Evolutionary conservation across 1,140 invertebrate species (phyloP).

Genomic region (Drosophila kepulauana): DNA sequence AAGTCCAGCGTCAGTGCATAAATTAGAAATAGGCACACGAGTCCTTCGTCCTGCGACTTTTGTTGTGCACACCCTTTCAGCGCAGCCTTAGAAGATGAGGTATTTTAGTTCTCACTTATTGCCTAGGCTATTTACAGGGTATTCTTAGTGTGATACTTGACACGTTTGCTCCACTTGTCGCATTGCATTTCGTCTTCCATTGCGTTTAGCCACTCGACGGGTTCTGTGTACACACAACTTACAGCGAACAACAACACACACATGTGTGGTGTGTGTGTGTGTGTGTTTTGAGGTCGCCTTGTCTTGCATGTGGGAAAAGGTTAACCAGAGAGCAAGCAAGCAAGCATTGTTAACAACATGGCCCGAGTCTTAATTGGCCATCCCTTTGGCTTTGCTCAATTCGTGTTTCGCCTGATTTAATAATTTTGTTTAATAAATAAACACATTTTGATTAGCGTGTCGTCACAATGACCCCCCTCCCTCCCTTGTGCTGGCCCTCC

Average conservation of each 20-base stretch:
- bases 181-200: constrained; percentile 37
- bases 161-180: background rate
- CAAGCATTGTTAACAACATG: constrained; percentile 61
- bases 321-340: constrained; percentile 54
- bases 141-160: constrained; percentile 2
- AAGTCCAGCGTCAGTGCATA: constrained; percentile 73
- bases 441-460: constrained; percentile 75
- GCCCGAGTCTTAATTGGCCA: constrained; percentile 58
- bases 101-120: background rate
- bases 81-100: background rate
- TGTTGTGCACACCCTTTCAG: constrained; percentile 1
- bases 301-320: constrained; percentile 50
- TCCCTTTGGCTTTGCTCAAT: constrained; percentile 17
- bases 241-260: constrained; percentile 46
- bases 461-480: constrained; percentile 25
- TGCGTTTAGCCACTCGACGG: constrained; percentile 55
- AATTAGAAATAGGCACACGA: constrained; percentile 73
- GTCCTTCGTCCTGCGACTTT: constrained; percentile 15
- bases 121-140: constrained; percentile 17
- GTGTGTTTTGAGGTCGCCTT: constrained; percentile 35
- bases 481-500: too few relatives aligned
- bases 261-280: constrained; percentile 8
- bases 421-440: constrained; percentile 75
- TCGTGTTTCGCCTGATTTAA: constrained; percentile 41
- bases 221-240: constrained; percentile 76